These are phyloP conservation scores for Eclectus roratus DNA, from an alignment of 2,113 vertebrate genomes.

Conservation along the genomic window DNA sequence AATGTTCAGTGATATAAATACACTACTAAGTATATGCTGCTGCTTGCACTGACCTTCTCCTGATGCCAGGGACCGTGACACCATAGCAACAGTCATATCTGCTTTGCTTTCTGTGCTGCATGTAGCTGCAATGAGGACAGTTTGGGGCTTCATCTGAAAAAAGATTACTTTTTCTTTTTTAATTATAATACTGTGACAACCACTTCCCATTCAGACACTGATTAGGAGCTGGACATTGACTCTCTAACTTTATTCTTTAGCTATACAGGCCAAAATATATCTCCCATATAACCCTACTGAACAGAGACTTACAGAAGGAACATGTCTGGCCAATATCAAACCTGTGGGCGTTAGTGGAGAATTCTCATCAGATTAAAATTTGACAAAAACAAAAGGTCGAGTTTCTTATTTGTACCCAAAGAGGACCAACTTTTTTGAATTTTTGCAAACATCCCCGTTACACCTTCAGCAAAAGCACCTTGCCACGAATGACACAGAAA, in stretches of 20 bases:
- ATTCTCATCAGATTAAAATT: background rate
- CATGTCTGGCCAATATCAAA: background rate
- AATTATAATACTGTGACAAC: background rate
- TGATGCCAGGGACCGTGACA: background rate
- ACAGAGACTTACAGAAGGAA: background rate
- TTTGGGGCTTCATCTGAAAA: background rate
- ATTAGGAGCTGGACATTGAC: background rate
- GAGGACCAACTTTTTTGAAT: too few species aligned
- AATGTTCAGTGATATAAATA: background rate
- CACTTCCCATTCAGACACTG: background rate
- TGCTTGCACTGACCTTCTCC: background rate
- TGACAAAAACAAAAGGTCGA: background rate
- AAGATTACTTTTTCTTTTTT: background rate
- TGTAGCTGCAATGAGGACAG: background rate
- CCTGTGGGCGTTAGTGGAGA: background rate
- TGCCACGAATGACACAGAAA: background rate
- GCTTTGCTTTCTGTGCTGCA: background rate
- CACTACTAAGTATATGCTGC: background rate
- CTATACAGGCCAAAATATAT: background rate
- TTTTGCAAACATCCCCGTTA: background rate
- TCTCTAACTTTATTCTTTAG: background rate
- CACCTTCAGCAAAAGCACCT: background rate
- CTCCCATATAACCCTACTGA: background rate
- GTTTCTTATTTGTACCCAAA: background rate
- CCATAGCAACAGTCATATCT: fast-evolving